Base-by-base conservation (phyloP, 2,113 vertebrate genomes). In the Chunga burmeisteri region DNA sequence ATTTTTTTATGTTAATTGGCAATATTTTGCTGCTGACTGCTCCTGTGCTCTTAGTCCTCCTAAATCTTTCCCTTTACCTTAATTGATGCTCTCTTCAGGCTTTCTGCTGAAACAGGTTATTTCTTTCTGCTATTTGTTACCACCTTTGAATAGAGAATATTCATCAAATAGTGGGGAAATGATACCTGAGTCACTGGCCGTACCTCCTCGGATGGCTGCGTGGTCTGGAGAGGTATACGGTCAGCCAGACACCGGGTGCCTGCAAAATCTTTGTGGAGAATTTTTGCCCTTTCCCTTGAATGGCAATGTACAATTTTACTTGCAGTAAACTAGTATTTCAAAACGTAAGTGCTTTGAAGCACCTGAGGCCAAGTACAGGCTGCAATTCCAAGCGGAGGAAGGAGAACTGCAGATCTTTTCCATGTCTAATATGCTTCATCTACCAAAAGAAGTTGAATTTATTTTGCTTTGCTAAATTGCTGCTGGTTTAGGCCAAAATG, bases 21-120 rank as follows among this genome's bases (percentile, higher is more conserved):
- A 92, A 52, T 88, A 74, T 97, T 96, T 93, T 93, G 88, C 94
- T 96, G 59, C 86, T 96, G 88, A 81, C 88, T 90, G 90, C 86
- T 88, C 23, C 67, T 67, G 46, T 92, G 93, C 74, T 88, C 86
- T 88, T 73, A 42, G 67, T 50, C 63, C 67, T 74, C 44, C 27
- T 40, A 59, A 82, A 71, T 90, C 59, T 90, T 83, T 86, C 38
- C 26, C 38, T 86, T 92, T 75, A 92, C 75, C 88, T 67, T 74
- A 83, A 83, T 16, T 86, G 80, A 78, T 83, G 80, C 26, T 83
- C 26, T 83, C 62, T 81, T 32, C 46, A 56, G 36, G 46, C 38
- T 87, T 90, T 93, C 49, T 83, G 42, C 75, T 14, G 32, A 55
- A 70, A 38, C 2, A 27, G 32, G 13, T 80, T 73, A 23, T 38